Evolutionary conservation across 2,888 invertebrate genomes (phyloP).

Genomic region (Drosophila vallismaia): DNA sequence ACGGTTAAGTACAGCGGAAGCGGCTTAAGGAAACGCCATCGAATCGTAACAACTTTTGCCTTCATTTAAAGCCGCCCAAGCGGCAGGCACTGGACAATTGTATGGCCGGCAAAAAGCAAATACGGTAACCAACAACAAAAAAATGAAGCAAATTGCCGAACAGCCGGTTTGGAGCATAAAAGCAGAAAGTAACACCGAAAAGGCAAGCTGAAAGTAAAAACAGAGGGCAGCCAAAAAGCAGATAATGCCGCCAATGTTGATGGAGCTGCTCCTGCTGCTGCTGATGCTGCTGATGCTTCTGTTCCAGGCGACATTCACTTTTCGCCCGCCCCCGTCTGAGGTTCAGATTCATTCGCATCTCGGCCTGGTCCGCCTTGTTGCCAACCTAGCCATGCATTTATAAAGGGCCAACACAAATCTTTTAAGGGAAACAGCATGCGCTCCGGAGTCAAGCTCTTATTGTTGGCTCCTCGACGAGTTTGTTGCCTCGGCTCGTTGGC

Average conservation of each 20-base stretch:
- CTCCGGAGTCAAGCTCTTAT: conserved; percentile 35
- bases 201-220: conserved; percentile 33
- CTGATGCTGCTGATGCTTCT: conserved; percentile 7
- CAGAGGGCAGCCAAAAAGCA: conserved; percentile 46
- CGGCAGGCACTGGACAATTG: conserved; percentile 45
- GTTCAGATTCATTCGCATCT: conserved; percentile 13
- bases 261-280: conserved; percentile 10
- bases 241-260: conserved; percentile 41
- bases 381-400: conserved; percentile 56
- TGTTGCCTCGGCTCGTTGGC: conserved; percentile 1
- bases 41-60: conserved; percentile 75
- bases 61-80: conserved; percentile 72
- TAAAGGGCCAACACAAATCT: conserved; percentile 75
- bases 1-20: conserved; percentile 43
- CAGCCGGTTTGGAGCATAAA: conserved; percentile 56
- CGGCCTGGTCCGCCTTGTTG: conserved; percentile 17
- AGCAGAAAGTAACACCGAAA: conserved; percentile 50
- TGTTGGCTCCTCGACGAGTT: conserved; percentile 4
- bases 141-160: conserved; percentile 45
- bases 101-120: conserved; percentile 9
- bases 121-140: neutral
- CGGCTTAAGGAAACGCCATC: conserved; percentile 65
- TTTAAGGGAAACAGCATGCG: conserved; percentile 74
- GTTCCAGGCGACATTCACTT: conserved; percentile 44
- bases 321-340: conserved; percentile 19